Conservation (phyloP, 1,140 invertebrate genomes). For the Eumeta japonica region DNA sequence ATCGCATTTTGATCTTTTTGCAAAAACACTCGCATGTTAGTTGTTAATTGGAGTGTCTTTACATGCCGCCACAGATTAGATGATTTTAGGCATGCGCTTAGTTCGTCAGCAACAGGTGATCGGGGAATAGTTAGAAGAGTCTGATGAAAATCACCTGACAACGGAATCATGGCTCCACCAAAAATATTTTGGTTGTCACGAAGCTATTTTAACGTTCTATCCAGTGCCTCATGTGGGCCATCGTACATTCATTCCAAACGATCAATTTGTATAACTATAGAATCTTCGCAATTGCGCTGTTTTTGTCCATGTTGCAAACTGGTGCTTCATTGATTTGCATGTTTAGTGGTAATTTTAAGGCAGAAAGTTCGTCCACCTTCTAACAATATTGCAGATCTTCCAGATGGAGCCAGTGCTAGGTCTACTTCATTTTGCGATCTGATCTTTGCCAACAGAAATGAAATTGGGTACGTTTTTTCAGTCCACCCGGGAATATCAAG, state of each 20-base stretch:
- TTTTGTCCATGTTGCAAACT: conserved; percentile 29
- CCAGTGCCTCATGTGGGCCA: conserved; percentile 41
- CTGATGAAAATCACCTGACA: no score
- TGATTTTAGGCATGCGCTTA: no score
- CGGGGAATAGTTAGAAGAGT: conserved; percentile 34
- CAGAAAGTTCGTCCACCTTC: conserved; percentile 25
- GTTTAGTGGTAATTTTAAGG: conserved; percentile 20
- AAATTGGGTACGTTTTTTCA: conserved; percentile 19
- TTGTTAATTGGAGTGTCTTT: no score
- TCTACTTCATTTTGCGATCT: conserved; percentile 30
- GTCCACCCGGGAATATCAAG: conserved; percentile 5
- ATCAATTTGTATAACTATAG: conserved; percentile 22
- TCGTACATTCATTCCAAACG: conserved; percentile 36
- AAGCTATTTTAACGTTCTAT: conserved; percentile 31
- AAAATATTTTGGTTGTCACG: conserved; percentile 24
- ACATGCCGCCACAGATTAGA: no score
- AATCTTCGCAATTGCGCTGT: conserved; percentile 27
- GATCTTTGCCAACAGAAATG: conserved; percentile 35
- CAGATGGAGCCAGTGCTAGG: no score
- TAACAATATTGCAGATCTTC: no score
- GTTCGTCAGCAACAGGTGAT: no score
- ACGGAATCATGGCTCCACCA: no score
- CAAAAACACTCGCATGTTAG: conserved; percentile 43
- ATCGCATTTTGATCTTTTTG: conserved; percentile 31
- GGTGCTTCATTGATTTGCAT: conserved; percentile 21